Percentiles rank a stretch among this genome's conserved stretches.
Evolutionary conservation across 2,113 vertebrate genomes (phyloP).

Genomic region (human): GRCh38 chr3:135089001-135089500

Average conservation of each 20-base stretch:
- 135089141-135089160: not conserved
- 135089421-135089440: not conserved
- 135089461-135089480: not conserved
- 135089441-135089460: not conserved
- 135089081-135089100: not conserved
- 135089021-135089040: not conserved
- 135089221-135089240: not conserved
- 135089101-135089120: not conserved
- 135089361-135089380: not conserved
- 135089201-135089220: not conserved
- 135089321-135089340: not conserved
- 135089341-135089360: not conserved
- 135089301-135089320: not conserved
- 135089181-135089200: not conserved
- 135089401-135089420: not conserved
- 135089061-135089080: not conserved
- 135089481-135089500: not conserved
- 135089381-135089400: not conserved
- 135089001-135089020: not conserved
- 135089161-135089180: not conserved
- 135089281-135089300: not conserved
- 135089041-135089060: not conserved
- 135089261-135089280: not conserved
- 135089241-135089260: not conserved
- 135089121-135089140: not conserved